These are phyloP conservation scores for Ammodytes marinus DNA, from an alignment of 2,113 vertebrate genomes.

Conservation along the genomic window DNA sequence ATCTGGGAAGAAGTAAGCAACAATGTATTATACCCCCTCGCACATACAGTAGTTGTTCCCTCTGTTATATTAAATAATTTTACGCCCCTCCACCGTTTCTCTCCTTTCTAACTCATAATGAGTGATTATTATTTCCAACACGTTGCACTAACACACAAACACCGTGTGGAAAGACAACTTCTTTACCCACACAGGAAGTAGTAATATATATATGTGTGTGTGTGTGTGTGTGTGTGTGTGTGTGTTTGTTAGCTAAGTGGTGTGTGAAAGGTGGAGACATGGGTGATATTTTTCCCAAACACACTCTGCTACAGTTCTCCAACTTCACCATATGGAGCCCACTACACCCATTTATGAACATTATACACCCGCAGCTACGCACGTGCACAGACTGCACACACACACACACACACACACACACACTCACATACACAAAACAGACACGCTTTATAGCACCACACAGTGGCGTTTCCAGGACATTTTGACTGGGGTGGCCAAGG, in stretches of 20 bases:
- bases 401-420: slow-evolving; percentile 22
- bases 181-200: slow-evolving; percentile 44
- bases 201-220: slow-evolving; percentile 7
- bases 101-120: neutral
- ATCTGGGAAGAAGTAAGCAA: no score
- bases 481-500: no score
- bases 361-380: slow-evolving; percentile 9
- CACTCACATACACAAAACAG: slow-evolving; percentile 7
- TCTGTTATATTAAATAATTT: neutral
- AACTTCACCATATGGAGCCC: slow-evolving; percentile 65
- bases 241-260: slow-evolving; percentile 16
- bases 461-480: no score
- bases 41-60: no score
- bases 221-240: neutral
- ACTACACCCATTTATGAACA: slow-evolving; percentile 53
- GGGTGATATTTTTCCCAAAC: slow-evolving; percentile 61
- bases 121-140: slow-evolving; percentile 42
- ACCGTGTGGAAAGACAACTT: slow-evolving; percentile 49
- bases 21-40: neutral
- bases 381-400: slow-evolving; percentile 22
- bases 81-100: neutral
- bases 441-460: neutral
- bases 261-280: slow-evolving; percentile 56
- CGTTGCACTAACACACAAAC: slow-evolving; percentile 38
- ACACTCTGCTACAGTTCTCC: slow-evolving; percentile 52